Evolutionary conservation across 2,797 vertebrate genomes (phyloP).

Genomic region (Coracias cyanogaster): DNA sequence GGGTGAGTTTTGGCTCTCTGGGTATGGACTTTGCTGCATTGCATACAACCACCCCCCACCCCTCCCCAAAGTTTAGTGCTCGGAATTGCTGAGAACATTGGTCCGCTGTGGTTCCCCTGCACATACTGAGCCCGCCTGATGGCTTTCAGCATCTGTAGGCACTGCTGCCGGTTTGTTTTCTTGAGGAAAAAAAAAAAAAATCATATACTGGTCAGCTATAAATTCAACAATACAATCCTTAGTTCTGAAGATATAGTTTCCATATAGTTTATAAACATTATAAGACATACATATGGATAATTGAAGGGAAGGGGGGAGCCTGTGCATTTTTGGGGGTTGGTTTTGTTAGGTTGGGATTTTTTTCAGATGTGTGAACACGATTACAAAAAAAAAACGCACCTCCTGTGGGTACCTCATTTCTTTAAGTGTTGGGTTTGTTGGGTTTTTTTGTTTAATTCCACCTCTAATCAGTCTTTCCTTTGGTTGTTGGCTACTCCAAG

Average conservation of each 20-base stretch:
- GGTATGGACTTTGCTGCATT: conserved; percentile 30
- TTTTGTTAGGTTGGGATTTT: neutral
- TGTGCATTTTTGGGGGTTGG: conserved; percentile 69
- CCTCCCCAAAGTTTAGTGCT: conserved; percentile 57
- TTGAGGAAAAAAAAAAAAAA: conserved; percentile 42
- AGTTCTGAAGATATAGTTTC: conserved; percentile 92
- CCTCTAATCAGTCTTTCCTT: conserved; percentile 80
- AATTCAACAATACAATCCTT: conserved; percentile 79
- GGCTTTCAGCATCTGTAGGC: conserved; percentile 64
- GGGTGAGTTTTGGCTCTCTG: conserved; percentile 33
- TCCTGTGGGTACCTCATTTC: conserved; percentile 72
- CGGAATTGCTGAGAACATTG: conserved; percentile 70
- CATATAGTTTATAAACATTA: conserved; percentile 93
- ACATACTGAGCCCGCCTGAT: conserved; percentile 1
- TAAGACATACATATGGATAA: conserved; percentile 79
- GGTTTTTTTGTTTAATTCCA: conserved; percentile 40
- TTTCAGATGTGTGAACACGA: conserved; percentile 74
- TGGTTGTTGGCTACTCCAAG: conserved; percentile 80
- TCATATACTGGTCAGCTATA: conserved; percentile 73
- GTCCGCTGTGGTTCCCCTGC: conserved; percentile 70
- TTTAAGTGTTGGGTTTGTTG: conserved; percentile 47
- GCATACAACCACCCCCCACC: conserved; percentile 5
- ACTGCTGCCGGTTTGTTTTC: conserved; percentile 66
- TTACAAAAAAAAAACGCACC: conserved; percentile 82
- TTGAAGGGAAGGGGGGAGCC: conserved; percentile 43